These are phyloP conservation scores for Drosophila hamatofila DNA, from an alignment of 2,888 invertebrate species.

Conservation along the genomic window DNA sequence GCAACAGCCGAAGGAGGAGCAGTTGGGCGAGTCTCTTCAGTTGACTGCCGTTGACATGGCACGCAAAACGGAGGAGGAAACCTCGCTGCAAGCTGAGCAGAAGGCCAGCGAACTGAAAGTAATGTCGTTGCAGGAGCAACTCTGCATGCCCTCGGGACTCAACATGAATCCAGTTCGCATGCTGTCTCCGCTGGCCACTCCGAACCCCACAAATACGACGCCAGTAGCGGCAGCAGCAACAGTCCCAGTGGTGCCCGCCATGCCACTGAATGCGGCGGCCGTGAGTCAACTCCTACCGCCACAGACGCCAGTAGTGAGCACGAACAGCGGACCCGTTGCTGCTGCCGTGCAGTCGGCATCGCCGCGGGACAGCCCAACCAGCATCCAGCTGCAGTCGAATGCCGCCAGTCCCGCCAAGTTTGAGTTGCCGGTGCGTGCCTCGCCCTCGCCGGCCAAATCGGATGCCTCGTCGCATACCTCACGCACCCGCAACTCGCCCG, in stretches of 20 bases:
- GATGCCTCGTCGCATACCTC: conserved; percentile 87
- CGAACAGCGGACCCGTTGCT: conserved; percentile 13
- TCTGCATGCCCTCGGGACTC: conserved; percentile 84
- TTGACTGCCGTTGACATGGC: conserved; percentile 58
- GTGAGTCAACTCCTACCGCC: conserved; percentile 55
- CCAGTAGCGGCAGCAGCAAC: conserved; percentile 31
- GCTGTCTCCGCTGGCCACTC: conserved; percentile 82
- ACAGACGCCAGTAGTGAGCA: conserved; percentile 31
- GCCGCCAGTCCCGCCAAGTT: conserved; percentile 86
- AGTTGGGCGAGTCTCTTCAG: conserved; percentile 39
- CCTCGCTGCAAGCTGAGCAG: conserved; percentile 70
- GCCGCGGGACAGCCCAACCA: conserved; percentile 85
- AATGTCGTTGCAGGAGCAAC: conserved; percentile 84
- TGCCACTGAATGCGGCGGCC: conserved; percentile 14
- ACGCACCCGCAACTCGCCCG: conserved; percentile 86
- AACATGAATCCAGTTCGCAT: conserved; percentile 85
- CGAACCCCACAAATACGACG: conserved; percentile 76
- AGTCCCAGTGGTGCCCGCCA: conserved; percentile 25
- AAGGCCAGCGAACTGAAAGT: conserved; percentile 82
- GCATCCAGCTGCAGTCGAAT: conserved; percentile 84
- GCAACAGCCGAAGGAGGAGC: conserved; percentile 73
- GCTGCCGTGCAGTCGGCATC: conserved; percentile 66
- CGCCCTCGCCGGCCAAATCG: conserved; percentile 87
- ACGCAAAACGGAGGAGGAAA: conserved; percentile 74
- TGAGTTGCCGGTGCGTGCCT: conserved; percentile 87